Conservation (phyloP, 37 sponge, comb jelly and placozoan species). For the Beroe forskalii region DNA sequence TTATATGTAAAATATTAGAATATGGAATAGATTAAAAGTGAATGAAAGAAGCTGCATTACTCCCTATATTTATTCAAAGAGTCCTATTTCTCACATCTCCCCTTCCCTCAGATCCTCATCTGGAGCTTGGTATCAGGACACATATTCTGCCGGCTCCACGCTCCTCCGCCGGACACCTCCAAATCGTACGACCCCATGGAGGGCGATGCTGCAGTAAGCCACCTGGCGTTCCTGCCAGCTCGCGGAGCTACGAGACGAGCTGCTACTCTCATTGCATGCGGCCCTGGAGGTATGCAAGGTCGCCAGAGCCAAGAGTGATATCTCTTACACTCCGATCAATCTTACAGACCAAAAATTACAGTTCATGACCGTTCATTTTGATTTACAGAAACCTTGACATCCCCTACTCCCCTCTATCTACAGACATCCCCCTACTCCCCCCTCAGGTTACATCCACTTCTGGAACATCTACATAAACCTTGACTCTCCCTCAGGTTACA, state of each 20-base stretch:
- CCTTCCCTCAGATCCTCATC: constrained; percentile 71
- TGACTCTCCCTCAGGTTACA: no score
- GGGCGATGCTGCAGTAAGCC: constrained; percentile 72
- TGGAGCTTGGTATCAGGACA: constrained; percentile 81
- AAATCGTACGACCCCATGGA: constrained; percentile 56
- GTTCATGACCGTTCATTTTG: no score
- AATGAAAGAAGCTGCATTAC: no score
- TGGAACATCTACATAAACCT: constrained; percentile 87
- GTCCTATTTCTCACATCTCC: neutral
- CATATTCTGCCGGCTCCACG: constrained; percentile 69
- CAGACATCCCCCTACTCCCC: no score
- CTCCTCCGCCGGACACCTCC: constrained; percentile 42
- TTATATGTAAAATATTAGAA: no score
- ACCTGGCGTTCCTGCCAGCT: constrained; percentile 71
- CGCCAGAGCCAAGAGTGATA: no score
- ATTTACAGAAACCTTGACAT: no score
- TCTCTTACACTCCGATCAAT: no score
- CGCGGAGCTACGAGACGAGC: constrained; percentile 66
- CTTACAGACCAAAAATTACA: no score
- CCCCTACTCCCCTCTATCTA: no score
- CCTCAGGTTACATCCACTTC: constrained; percentile 83
- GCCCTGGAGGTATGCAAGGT: constrained; percentile 71
- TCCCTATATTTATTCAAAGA: no score
- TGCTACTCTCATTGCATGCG: constrained; percentile 76
- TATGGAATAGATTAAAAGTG: no score